Evolutionary conservation across 2,113 vertebrate species (phyloP), one percentile per base, ranked within the genome.

Genomic region (Sinocyclocheilus anophthalmus): DNA sequence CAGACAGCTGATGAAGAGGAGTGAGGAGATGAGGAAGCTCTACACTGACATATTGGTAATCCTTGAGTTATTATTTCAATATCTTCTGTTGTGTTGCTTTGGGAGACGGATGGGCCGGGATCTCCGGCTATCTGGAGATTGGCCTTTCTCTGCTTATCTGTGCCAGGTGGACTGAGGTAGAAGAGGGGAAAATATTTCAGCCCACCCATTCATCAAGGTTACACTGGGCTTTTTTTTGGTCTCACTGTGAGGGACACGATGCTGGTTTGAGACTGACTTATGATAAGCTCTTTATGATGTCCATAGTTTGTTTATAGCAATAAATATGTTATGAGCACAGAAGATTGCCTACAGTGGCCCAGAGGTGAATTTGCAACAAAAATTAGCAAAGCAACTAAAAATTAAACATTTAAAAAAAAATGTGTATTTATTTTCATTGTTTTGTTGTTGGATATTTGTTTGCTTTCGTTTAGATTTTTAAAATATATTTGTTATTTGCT

Each of bases 11-110:
- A 96, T 93, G 73, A 95, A 96, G 93, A 95, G 92, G 85, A 94
- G 95, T 88, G 94, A 96, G 90, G 96, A 96, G 93, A 96, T 96
- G 96, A 97, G 96, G 93, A 96, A 95, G 92, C 94, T 96, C 92
- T 96, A 96, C 75, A 87, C 91, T 92, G 94, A 90, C 82, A 90
- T 96, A 48, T 93, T 97, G 96, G 96, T 97, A 96, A 76, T 93
- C 86, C 87, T 37, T 90, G 91, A 93, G 87, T 93, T 93, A 93
- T 93, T 91, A 91, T 93, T 92, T 87, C 90, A 90, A 89, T 93
- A 91, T 94, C 87, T 92, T 84, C 16, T 91, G 90, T 88, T 89
- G 85, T 89, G 84, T 88, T 89, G 80, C 81, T 20, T 76, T 22
- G 55, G 37, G 50, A 91, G 91, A 93, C 79, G 65, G 86, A 94